A percentile compares a stretch with the other conserved stretches of the same genome.
Evolutionary conservation across 2,888 invertebrate genomes (phyloP).

Genomic region (Parnassius mnemosyne): DNA sequence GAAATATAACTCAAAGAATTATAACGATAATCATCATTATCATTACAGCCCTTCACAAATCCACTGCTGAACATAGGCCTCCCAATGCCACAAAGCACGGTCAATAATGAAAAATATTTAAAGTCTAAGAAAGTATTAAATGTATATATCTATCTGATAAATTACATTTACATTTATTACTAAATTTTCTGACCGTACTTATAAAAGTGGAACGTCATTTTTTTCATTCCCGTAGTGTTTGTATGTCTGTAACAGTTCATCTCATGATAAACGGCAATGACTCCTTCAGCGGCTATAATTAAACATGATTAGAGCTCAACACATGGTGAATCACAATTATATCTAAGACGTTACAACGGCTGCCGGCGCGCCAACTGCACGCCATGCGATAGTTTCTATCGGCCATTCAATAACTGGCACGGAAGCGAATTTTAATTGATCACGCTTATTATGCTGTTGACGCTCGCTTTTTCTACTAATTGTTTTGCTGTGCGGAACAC

Average conservation of each 20-base stretch:
- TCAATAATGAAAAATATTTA: neutral
- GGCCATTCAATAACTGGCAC: conserved; percentile 66
- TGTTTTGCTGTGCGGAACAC: conserved; percentile 17
- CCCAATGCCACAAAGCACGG: too few relatives aligned
- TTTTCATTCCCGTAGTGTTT: conserved; percentile 62
- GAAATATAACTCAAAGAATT: too few relatives aligned
- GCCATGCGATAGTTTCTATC: conserved; percentile 65
- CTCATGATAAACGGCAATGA: conserved; percentile 78
- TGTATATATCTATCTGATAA: neutral
- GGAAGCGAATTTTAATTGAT: conserved; percentile 63
- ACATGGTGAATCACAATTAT: conserved; percentile 75
- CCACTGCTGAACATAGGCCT: too few relatives aligned
- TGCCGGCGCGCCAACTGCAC: conserved; percentile 50
- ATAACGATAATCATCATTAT: too few relatives aligned
- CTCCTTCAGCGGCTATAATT: conserved; percentile 71
- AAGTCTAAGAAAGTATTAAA: conserved; percentile 27
- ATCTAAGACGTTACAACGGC: conserved; percentile 70
- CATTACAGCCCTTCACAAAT: too few relatives aligned
- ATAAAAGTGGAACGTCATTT: conserved; percentile 36
- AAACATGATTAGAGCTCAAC: conserved; percentile 78
- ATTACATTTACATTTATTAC: neutral
- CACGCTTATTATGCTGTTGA: conserved; percentile 46
- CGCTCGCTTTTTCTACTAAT: conserved; percentile 38
- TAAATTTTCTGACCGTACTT: conserved; percentile 31
- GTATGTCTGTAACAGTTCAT: conserved; percentile 75